Evolutionary conservation across 2,797 vertebrate genomes (phyloP).

Genomic region (Galago senegalensis): DNA sequence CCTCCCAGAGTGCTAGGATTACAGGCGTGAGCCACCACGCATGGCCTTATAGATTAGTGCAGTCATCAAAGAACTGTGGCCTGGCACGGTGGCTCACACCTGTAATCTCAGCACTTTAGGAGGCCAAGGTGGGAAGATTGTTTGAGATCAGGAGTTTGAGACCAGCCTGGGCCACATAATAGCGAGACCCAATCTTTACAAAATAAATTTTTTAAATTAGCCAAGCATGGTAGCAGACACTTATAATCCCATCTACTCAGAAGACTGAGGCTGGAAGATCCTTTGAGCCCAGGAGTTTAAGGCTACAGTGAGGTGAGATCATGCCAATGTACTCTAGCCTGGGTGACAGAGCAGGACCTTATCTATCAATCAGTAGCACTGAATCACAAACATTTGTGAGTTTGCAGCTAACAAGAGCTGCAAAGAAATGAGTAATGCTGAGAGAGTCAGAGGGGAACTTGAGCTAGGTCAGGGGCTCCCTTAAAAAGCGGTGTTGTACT

Average conservation of each 20-base stretch:
- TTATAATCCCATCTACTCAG: background rate
- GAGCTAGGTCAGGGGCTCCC: background rate
- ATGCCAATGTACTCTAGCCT: background rate
- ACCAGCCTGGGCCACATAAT: background rate
- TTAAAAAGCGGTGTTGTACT: background rate
- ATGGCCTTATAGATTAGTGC: background rate
- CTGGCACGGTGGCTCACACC: background rate
- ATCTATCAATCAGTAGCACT: background rate
- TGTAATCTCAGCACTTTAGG: background rate
- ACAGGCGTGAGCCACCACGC: no score
- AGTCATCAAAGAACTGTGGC: background rate
- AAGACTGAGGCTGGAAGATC: background rate
- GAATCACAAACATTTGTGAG: background rate
- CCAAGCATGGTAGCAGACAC: background rate
- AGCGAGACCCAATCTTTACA: background rate
- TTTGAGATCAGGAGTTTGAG: background rate
- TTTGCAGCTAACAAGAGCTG: background rate
- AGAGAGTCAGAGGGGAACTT: no score
- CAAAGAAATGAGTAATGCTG: accelerated
- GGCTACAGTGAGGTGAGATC: background rate
- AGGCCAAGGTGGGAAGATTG: background rate
- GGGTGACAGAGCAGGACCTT: background rate
- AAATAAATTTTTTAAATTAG: background rate
- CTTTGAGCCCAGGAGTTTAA: background rate
- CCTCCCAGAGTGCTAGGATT: no score